Evolutionary conservation across 2,797 vertebrate genomes (phyloP).

Genomic region (Taenioides sp.): DNA sequence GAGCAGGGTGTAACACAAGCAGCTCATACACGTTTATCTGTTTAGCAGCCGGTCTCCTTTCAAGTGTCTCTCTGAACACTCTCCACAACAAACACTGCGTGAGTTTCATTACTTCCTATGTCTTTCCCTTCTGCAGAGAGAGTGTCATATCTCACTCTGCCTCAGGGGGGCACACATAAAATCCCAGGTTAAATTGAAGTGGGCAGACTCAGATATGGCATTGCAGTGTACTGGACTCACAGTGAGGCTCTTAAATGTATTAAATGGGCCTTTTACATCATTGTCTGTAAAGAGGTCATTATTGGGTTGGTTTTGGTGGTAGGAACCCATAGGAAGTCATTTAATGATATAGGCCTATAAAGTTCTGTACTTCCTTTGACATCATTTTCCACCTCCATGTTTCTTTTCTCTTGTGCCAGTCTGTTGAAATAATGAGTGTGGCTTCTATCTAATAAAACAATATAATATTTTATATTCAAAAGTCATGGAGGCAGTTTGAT

Average conservation of each 20-base stretch:
- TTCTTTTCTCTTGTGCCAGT: slow-evolving; percentile 13
- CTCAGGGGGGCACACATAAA: slow-evolving; percentile 1
- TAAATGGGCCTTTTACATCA: slow-evolving; percentile 56
- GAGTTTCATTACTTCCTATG: slow-evolving; percentile 84
- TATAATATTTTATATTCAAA: slow-evolving; percentile 33
- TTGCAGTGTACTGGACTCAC: slow-evolving; percentile 15
- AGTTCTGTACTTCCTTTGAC: slow-evolving; percentile 43
- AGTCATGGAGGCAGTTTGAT: slow-evolving; percentile 29
- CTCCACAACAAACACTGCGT: slow-evolving; percentile 65
- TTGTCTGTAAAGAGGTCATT: slow-evolving; percentile 51
- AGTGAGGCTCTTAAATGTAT: slow-evolving; percentile 7
- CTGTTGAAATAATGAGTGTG: slow-evolving; percentile 22
- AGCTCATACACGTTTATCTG: slow-evolving; percentile 75
- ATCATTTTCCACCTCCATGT: slow-evolving; percentile 21
- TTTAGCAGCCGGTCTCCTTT: slow-evolving; percentile 79
- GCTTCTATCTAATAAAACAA: slow-evolving; percentile 36
- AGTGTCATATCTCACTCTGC: slow-evolving; percentile 4
- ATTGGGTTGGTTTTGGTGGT: slow-evolving; percentile 51
- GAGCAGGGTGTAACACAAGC: slow-evolving; percentile 66
- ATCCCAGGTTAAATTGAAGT: background rate
- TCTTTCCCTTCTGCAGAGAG: slow-evolving; percentile 80
- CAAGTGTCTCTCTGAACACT: slow-evolving; percentile 56
- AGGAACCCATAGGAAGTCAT: slow-evolving; percentile 52
- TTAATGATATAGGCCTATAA: slow-evolving; percentile 43
- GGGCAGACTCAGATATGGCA: slow-evolving; percentile 10